Percentiles rank a stretch among this genome's conserved stretches.
Conservation (phyloP, 2,797 vertebrate genomes). For the Tragopan temminckii region DNA sequence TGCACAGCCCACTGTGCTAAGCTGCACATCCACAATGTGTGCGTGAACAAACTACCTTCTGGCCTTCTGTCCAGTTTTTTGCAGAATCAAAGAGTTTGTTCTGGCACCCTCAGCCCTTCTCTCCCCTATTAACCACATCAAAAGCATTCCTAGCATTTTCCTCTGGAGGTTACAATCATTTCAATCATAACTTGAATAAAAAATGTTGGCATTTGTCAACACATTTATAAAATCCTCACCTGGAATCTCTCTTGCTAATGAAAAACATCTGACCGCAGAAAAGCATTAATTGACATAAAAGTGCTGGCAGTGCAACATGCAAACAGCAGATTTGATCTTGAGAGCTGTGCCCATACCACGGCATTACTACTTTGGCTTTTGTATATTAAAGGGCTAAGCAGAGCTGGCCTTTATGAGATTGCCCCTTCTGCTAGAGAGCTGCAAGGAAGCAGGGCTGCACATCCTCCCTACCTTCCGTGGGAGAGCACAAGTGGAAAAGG, state of each 20-base stretch:
- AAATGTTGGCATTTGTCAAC: conserved; percentile 79
- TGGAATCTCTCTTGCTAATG: conserved; percentile 77
- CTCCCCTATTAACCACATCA: conserved; percentile 69
- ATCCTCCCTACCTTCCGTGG: neutral
- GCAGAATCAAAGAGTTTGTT: conserved; percentile 63
- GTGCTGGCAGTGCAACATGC: conserved; percentile 12
- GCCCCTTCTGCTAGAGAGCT: neutral
- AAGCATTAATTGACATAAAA: conserved; percentile 61
- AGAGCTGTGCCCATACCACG: neutral
- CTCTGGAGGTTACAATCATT: conserved; percentile 74
- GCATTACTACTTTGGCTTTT: conserved; percentile 16
- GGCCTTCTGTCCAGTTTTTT: conserved; percentile 48
- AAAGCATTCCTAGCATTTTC: conserved; percentile 78
- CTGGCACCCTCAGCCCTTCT: conserved; percentile 27
- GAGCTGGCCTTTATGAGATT: neutral
- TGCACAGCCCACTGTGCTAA: neutral
- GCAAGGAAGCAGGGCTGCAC: neutral
- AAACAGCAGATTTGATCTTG: conserved; percentile 33
- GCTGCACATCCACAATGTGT: neutral
- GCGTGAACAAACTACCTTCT: conserved; percentile 35
- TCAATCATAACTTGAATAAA: conserved; percentile 72
- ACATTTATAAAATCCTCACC: conserved; percentile 78
- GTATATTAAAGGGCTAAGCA: conserved; percentile 25
- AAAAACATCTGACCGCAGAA: conserved; percentile 77
- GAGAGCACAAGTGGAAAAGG: neutral